Evolutionary conservation across 2,888 invertebrate species (phyloP), one percentile per base, ranked within the genome.

Genomic region (Drosophila vallismaia): DNA sequence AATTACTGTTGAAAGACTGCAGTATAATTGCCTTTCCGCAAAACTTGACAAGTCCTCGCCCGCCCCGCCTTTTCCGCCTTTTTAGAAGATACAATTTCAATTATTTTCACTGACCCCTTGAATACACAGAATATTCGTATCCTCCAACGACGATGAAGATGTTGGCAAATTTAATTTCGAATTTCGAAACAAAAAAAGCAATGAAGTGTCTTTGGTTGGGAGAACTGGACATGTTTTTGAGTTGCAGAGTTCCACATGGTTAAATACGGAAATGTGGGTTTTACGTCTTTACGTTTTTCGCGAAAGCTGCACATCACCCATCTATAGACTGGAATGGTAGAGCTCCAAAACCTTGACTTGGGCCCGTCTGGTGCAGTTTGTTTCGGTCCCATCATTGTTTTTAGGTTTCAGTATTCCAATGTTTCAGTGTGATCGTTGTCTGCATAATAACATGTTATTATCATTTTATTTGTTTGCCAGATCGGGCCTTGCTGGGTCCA

Each of bases 401-500:
- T 19, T 19, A 24, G 24, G 59, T 45, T 42, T 40, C 67, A 53
- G 52, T 52, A 66, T 57, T 42, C 6, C 40, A 42, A 19, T 42
- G 44, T 40, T 46, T 40, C 67, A 53, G 67, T 53, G 73, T 58
- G 72, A 60, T 68, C 71, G 56, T 57, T 54, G 72, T 71, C 68
- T 66, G 63, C 64, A 86, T 86, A 86, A 89, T 89, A 88, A 88
- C 89, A 76, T 88, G 82, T 89, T 83, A 90, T 89, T 88, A 88
- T 89, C 71, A 51, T 84, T 82, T 71, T 85, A 84, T 89, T 89
- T 88, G 80, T 78, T 87, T 84, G 77, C 57, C 60, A 72, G 59
- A 62, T 79, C 75, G 72, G 64, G 58, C 62, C 78, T 75, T 42
- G 62, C 28, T 29, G 48, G 62, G 71, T 59, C 48, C 50, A 54